Base-by-base conservation (phyloP, 2,888 invertebrate species). In the Bembecia ichneumoniformis region DNA sequence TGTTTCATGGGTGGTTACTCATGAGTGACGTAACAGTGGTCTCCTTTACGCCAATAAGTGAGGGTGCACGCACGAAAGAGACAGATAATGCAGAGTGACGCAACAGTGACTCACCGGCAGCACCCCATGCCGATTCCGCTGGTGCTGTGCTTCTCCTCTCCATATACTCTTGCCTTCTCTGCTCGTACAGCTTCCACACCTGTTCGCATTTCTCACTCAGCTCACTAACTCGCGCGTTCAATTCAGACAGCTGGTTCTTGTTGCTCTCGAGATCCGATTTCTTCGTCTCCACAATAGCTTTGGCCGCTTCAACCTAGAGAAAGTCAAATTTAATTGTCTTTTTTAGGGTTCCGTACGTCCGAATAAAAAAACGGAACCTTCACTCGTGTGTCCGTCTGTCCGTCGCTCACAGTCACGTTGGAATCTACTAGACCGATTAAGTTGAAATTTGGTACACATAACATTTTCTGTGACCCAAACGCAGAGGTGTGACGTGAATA, bases 201-300 rank as follows among this genome's bases (percentile, higher is more conserved):
- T 64, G 56, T 35, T 76, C 68, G 52, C 87, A 95, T 66, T 94
- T 93, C 43, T 87, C 87, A 0, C 92, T 84, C 28, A 96, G 78
- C 51, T 89, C 89, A 7, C 89, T 80, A 50, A 96, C 89, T 49
- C 93, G 90, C 11, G 86, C 89, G 60, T 91, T 93, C 36, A 95
- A 71, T 52, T 94, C 94, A n/a, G 90, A 88, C 54, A 96, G 84
- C 64, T 94, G 93, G 2, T 90, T 76, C 67, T 94, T 94, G 73
- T 94, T 95, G 48, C 92, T 92, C 62, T 95, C 94, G 51, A 96
- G 91, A 66, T 97, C 96, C 3, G 90, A 77, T 66, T 93, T 91
- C 80, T 95, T 96, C 28, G 89, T 89, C 54, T 93, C 92, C 13
- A 95, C 93, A 71, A 95, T 92, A n/a, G 90, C 89, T 61, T 92